These are phyloP conservation scores for Smittia aterrima DNA, from an alignment of 2,888 invertebrate species.

Conservation along the genomic window DNA sequence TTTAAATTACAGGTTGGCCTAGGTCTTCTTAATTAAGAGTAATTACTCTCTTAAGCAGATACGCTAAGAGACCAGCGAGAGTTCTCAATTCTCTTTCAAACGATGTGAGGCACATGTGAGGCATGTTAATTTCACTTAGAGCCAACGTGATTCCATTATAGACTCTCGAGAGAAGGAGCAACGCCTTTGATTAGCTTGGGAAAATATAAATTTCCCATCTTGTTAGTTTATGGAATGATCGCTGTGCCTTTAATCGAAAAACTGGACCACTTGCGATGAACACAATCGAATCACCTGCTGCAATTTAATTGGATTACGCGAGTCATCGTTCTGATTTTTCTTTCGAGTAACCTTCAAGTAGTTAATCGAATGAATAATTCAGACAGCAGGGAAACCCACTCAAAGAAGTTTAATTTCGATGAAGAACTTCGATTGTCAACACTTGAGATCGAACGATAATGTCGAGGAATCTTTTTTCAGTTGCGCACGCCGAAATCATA, in stretches of 20 bases:
- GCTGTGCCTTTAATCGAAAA: not conserved
- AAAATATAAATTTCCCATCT: not conserved
- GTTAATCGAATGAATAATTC: no score
- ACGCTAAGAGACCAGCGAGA: not conserved
- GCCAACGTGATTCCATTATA: not conserved
- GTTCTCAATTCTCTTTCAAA: conserved; percentile 5
- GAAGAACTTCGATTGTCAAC: no score
- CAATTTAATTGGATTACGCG: not conserved
- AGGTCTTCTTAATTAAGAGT: conserved; percentile 9
- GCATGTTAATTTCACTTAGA: conserved; percentile 10
- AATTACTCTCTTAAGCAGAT: not conserved
- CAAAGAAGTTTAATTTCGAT: no score
- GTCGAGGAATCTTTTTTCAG: no score
- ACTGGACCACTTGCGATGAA: no score
- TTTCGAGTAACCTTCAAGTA: no score
- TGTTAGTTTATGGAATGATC: not conserved
- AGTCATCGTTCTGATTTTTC: not conserved
- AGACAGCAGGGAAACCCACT: no score
- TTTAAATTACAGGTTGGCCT: conserved; percentile 20
- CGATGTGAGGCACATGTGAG: not conserved
- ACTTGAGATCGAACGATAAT: no score
- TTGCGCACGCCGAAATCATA: no score
- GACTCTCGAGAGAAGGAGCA: not conserved
- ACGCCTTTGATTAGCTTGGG: conserved; percentile 32
- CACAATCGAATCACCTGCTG: not conserved